These are phyloP conservation scores for Phycodurus eques DNA, from an alignment of 2,113 vertebrate genomes.

Conservation along the genomic window DNA sequence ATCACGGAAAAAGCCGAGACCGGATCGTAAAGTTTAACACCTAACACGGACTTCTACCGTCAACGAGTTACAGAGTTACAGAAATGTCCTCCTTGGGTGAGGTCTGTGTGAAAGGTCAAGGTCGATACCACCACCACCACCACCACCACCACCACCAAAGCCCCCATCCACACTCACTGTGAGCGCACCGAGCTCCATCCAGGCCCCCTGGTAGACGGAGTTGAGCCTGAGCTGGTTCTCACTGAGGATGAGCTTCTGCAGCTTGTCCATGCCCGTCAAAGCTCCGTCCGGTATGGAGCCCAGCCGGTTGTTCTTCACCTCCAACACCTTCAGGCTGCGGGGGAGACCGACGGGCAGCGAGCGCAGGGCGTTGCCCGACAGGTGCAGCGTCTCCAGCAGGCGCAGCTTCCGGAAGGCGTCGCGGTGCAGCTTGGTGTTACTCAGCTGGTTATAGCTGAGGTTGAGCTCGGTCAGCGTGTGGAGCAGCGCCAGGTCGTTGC, in stretches of 20 bases:
- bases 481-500: slow-evolving; percentile 86
- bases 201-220: slow-evolving; percentile 86
- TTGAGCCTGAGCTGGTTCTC: slow-evolving; percentile 86
- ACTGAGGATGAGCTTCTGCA: slow-evolving; percentile 85
- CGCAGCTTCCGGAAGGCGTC: slow-evolving; percentile 94
- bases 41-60: too few relatives aligned
- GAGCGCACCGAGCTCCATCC: slow-evolving; percentile 84
- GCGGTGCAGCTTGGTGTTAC: slow-evolving; percentile 80
- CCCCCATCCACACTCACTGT: slow-evolving; percentile 74
- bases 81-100: too few relatives aligned
- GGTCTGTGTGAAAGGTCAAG: too few relatives aligned
- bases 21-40: too few relatives aligned
- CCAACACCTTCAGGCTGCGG: slow-evolving; percentile 84
- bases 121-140: too few relatives aligned
- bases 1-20: too few relatives aligned
- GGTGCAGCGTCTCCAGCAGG: slow-evolving; percentile 83
- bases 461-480: slow-evolving; percentile 93
- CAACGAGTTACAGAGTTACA: too few relatives aligned
- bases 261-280: slow-evolving; percentile 84
- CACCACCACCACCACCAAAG: too few relatives aligned
- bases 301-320: slow-evolving; percentile 88
- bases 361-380: slow-evolving; percentile 88
- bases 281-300: slow-evolving; percentile 78
- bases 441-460: slow-evolving; percentile 95
- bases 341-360: slow-evolving; percentile 83